Percentiles rank a stretch among this genome's conserved stretches.
Conservation (phyloP, 2,113 vertebrate species). For the Ceyx cyanopectus region DNA sequence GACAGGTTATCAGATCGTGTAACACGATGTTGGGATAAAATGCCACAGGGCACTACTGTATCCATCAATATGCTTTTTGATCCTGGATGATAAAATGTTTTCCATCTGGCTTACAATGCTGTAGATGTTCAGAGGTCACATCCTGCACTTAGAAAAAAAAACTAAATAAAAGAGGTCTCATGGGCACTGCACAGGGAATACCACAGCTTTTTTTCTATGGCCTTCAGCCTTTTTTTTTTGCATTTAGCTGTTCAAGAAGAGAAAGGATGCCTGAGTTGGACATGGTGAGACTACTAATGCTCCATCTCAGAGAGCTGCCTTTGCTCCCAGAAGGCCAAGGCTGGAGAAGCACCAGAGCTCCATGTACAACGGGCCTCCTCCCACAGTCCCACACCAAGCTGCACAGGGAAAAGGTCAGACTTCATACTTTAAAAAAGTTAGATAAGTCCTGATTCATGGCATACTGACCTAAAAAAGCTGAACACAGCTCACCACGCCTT, state of each 20-base stretch:
- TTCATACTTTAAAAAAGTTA: constrained; percentile 16
- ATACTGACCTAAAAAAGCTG: constrained; percentile 71
- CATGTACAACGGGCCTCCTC: neutral
- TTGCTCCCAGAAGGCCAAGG: neutral
- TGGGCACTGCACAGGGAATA: neutral
- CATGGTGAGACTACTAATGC: constrained; percentile 43
- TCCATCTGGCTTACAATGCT: neutral
- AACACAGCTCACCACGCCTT: neutral
- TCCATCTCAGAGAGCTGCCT: neutral
- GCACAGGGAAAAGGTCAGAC: neutral
- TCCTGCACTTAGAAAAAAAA: neutral
- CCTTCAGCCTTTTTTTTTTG: neutral
- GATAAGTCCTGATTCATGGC: constrained; percentile 58
- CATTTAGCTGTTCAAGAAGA: constrained; percentile 3
- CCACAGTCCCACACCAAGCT: neutral
- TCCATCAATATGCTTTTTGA: neutral
- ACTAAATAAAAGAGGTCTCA: neutral
- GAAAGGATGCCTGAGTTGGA: constrained; percentile 1
- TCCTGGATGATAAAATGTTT: neutral
- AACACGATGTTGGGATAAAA: neutral
- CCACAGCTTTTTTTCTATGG: neutral
- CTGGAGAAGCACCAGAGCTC: neutral
- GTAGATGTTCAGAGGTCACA: neutral
- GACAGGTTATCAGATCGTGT: neutral
- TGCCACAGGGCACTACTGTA: neutral